Conservation (phyloP, 2,113 vertebrate species). For the Xiphophorus couchianus region DNA sequence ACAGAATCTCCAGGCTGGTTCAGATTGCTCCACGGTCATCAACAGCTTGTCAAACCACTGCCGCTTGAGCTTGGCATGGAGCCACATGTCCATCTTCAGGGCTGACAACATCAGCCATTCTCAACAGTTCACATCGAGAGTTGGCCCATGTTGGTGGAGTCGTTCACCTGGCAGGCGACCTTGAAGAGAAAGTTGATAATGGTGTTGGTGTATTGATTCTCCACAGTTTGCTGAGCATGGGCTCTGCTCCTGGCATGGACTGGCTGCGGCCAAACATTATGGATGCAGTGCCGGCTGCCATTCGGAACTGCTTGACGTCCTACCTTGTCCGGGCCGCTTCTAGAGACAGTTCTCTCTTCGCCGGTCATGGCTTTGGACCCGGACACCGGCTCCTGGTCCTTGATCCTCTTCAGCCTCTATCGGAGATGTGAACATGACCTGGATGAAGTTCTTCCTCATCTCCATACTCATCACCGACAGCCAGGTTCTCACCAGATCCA, state of each 20-base stretch:
- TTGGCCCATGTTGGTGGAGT: slow-evolving; percentile 91
- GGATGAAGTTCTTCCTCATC: slow-evolving; percentile 98
- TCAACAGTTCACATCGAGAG: slow-evolving; percentile 93
- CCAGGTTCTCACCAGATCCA: slow-evolving; percentile 95
- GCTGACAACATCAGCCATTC: slow-evolving; percentile 74
- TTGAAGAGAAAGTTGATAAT: slow-evolving; percentile 97
- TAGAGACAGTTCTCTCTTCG: slow-evolving; percentile 89
- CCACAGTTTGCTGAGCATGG: slow-evolving; percentile 91
- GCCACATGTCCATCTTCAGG: slow-evolving; percentile 96
- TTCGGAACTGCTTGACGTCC: slow-evolving; percentile 95
- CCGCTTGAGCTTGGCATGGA: slow-evolving; percentile 93
- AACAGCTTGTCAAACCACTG: slow-evolving; percentile 99
- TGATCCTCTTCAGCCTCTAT: slow-evolving; percentile 95
- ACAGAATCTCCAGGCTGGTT: slow-evolving; percentile 94
- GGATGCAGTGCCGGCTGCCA: slow-evolving; percentile 88
- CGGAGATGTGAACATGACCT: slow-evolving; percentile 95
- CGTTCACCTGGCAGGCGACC: slow-evolving; percentile 98
- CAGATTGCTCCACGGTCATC: slow-evolving; percentile 99
- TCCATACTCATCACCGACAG: slow-evolving; percentile 98
- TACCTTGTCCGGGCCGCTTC: slow-evolving; percentile 83
- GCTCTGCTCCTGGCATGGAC: slow-evolving; percentile 89
- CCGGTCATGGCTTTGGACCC: slow-evolving; percentile 84
- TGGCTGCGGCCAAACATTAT: slow-evolving; percentile 93
- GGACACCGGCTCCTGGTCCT: slow-evolving; percentile 96
- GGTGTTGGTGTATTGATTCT: slow-evolving; percentile 88